A percentile compares a stretch with the other conserved stretches of the same genome.
Evolutionary conservation across 2,113 vertebrate genomes (phyloP).

Genomic region (Microtus richardsoni): DNA sequence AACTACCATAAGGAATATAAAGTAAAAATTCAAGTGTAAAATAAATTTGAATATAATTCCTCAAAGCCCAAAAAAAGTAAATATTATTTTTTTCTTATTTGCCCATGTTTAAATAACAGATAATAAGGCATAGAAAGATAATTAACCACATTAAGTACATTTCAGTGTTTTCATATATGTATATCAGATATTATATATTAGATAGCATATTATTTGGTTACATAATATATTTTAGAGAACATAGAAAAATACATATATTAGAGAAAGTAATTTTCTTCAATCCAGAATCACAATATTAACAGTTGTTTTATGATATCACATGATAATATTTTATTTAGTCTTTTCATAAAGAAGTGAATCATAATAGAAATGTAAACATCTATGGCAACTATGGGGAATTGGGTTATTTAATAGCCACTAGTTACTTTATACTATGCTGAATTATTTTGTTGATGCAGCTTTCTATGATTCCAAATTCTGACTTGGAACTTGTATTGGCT

Average conservation of each 20-base stretch:
- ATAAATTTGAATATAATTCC: too few species aligned
- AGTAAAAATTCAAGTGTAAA: too few species aligned
- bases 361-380: neutral
- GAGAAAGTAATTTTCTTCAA: neutral
- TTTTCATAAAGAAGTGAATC: neutral
- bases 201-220: neutral
- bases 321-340: neutral
- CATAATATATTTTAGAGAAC: neutral
- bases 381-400: neutral
- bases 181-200: neutral
- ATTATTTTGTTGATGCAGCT: neutral
- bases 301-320: neutral
- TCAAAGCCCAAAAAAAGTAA: too few species aligned
- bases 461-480: neutral
- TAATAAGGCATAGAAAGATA: neutral
- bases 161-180: neutral
- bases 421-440: fast-evolving
- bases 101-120: neutral
- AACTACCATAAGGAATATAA: too few species aligned
- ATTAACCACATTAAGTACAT: neutral
- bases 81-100: neutral
- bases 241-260: neutral
- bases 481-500: neutral
- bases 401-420: too few species aligned
- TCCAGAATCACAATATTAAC: neutral